Percentiles rank a stretch among this genome's conserved stretches.
Evolutionary conservation across 2,797 vertebrate genomes (phyloP).

Genomic region (Melanotaenia nigrans): DNA sequence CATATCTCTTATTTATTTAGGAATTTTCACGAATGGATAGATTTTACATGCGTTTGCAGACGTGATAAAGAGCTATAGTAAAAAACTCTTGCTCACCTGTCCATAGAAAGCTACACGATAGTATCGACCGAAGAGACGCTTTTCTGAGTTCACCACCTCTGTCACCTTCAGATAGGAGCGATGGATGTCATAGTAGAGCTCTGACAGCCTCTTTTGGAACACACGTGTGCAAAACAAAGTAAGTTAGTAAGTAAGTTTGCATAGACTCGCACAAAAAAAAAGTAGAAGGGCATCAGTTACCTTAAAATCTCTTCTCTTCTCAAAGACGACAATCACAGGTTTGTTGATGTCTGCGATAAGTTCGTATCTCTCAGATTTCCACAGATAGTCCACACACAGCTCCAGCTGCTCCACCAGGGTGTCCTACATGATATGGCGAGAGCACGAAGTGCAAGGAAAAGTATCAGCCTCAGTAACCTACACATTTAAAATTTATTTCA

Average conservation of each 20-base stretch:
- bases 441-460: background rate
- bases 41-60: background rate
- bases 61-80: background rate
- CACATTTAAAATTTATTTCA: background rate
- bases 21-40: background rate
- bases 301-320: slow-evolving; percentile 97
- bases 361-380: slow-evolving; percentile 97
- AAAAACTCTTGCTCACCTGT: slow-evolving; percentile 84
- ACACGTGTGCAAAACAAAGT: slow-evolving; percentile 26
- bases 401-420: slow-evolving; percentile 96
- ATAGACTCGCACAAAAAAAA: background rate
- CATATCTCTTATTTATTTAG: background rate
- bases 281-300: slow-evolving; percentile 64
- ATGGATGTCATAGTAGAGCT: slow-evolving; percentile 97
- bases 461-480: background rate
- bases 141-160: slow-evolving; percentile 97
- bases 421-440: slow-evolving; percentile 77
- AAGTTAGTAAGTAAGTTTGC: background rate
- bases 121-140: slow-evolving; percentile 94
- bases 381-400: slow-evolving; percentile 94
- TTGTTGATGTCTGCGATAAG: slow-evolving; percentile 98
- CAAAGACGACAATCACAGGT: slow-evolving; percentile 95
- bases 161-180: slow-evolving; percentile 97
- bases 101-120: slow-evolving; percentile 98
- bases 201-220: slow-evolving; percentile 88